Conservation (phyloP, 2,797 vertebrate species). For the Lepilemur septentrionalis region DNA sequence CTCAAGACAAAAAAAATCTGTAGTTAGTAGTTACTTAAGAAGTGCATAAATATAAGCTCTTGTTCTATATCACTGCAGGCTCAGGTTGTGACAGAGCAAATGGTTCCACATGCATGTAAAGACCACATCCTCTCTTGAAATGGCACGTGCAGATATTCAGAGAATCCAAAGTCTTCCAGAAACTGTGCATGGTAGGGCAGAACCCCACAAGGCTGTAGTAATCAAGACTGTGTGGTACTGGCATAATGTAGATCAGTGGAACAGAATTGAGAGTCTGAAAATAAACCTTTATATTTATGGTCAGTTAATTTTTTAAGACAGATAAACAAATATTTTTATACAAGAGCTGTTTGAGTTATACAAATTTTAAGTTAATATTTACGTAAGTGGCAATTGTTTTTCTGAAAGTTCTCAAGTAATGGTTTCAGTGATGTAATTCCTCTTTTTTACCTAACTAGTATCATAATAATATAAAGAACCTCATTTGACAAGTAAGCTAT, state of each 20-base stretch:
- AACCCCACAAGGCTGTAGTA: not conserved
- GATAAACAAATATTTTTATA: slow-evolving; percentile 7
- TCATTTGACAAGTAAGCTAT: not conserved
- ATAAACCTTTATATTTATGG: not conserved
- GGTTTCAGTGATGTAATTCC: not conserved
- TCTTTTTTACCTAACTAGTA: not conserved
- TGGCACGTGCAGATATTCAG: not conserved
- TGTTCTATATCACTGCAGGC: not conserved
- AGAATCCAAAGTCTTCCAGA: not conserved
- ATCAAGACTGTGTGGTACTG: not conserved
- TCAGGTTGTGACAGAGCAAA: not conserved
- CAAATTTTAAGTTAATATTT: slow-evolving; percentile 1
- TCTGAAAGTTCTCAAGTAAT: not conserved
- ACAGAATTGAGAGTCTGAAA: not conserved
- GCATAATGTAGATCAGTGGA: not conserved
- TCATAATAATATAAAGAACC: not conserved
- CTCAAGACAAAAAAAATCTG: not conserved
- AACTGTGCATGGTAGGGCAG: not conserved
- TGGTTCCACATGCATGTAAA: not conserved
- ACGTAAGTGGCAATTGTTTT: not conserved
- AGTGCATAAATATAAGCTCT: not conserved
- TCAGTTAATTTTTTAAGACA: not conserved
- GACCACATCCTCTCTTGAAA: not conserved
- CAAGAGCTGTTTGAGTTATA: not conserved
- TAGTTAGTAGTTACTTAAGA: not conserved